These are phyloP conservation scores for Falco rusticolus DNA, from an alignment of 2,797 vertebrate genomes.

Conservation along the genomic window DNA sequence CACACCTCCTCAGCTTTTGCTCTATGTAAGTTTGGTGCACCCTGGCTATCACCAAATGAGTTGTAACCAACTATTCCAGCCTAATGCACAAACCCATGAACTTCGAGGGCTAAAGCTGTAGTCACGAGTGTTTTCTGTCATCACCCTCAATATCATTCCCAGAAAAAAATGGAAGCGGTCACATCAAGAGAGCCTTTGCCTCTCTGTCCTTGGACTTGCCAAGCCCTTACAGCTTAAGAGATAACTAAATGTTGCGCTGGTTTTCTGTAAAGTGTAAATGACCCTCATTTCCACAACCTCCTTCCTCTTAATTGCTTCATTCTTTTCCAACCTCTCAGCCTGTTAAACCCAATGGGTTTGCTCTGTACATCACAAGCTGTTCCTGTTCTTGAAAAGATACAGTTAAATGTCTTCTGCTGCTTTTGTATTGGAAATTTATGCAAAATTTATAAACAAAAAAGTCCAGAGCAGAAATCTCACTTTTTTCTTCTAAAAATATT, in stretches of 20 bases:
- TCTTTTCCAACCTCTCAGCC: neutral
- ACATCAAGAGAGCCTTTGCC: neutral
- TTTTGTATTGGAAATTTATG: conserved; percentile 32
- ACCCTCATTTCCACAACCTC: conserved; percentile 24
- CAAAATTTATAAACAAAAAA: conserved; percentile 46
- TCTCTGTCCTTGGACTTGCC: neutral
- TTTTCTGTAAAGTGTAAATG: neutral
- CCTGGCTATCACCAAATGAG: neutral
- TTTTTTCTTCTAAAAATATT: conserved; percentile 24
- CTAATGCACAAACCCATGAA: rapidly evolving
- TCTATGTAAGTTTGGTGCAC: neutral
- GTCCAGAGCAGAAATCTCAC: neutral
- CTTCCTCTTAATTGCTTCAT: neutral
- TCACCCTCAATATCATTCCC: neutral
- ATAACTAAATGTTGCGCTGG: neutral
- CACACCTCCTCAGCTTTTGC: neutral
- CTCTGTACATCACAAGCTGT: neutral
- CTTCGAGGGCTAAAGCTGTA: neutral
- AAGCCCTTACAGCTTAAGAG: neutral
- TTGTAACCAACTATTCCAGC: neutral
- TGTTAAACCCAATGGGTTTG: neutral
- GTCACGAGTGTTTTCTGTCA: neutral
- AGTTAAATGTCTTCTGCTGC: neutral
- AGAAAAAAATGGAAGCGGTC: neutral
- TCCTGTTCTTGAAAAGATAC: neutral